Evolutionary conservation across 2,888 invertebrate species (phyloP), one percentile per base, ranked within the genome.

Genomic region (Pollenia angustigena): DNA sequence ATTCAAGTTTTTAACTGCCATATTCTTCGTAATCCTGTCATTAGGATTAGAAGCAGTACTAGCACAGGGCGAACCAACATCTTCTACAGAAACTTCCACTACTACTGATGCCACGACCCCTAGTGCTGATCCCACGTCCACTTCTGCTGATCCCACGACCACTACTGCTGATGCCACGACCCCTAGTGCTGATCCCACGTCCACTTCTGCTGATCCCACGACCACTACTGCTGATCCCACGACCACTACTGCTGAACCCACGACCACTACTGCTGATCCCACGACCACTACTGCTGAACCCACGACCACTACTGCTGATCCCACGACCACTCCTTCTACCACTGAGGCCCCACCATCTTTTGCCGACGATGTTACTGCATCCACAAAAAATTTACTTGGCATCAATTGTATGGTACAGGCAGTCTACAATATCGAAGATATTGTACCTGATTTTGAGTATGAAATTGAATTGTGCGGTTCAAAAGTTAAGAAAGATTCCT

Each of bases 371-470:
- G 81, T 85, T 16, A 10, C 44, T 16, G 18, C 71, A 10, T 46
- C 81, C 16, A 58, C 62, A 0, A 46, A 85, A 58, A 85, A 81
- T 76, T 56, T 71, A 12, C 14, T 64, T 2, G 85, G 85, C 10
- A 42, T 85, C 23, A 71, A 76, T 52, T 85, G 85, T 14, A 46
- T 85, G 23, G 14, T 50, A 9, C 69, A 72, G 16, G 56, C 64
- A 4, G 54, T 52, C 10, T 40, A 71, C 14, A 56, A 52, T 76
- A 14, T 72, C 4, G 32, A 76, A 12, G 69, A 81, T 81, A 1
- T 12, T 12, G 2, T 18, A 42, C 11, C 16, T 3, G 46, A 76
- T 58, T 85, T 85, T 10, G 2, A 11, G 2, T 76, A 76, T 66
- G 56, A 75, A n/a, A 71, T 85, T 56, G 14, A 50, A 56, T 14